A percentile compares a stretch with the other conserved stretches of the same genome.
phyloP scores from a whole-genome alignment of 2,888 invertebrate genomes.

The Hemicrepidius hirtus region DNA sequence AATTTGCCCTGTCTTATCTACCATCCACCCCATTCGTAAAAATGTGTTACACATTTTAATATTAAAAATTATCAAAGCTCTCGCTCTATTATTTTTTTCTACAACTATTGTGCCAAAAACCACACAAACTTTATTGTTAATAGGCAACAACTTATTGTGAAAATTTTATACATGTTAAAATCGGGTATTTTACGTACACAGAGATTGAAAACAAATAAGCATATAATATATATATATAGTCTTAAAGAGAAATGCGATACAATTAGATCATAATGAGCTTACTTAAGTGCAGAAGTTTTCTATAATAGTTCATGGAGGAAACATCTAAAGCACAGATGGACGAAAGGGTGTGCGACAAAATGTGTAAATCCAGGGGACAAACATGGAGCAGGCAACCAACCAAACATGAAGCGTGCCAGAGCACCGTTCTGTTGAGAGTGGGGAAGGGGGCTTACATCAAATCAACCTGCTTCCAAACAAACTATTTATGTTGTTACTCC shows the following conservation, averaged over 20 bases:
- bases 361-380: slow-evolving; percentile 73
- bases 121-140: slow-evolving; percentile 13
- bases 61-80: slow-evolving; percentile 9
- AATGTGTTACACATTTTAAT: slow-evolving; percentile 39
- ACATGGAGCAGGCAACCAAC: slow-evolving; percentile 76
- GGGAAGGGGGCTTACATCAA: slow-evolving; percentile 72
- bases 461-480: slow-evolving; percentile 52
- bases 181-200: slow-evolving; percentile 31
- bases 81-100: background rate
- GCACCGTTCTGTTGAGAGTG: slow-evolving; percentile 65
- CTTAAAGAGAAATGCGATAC: slow-evolving; percentile 45
- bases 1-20: slow-evolving; percentile 66
- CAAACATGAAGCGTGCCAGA: slow-evolving; percentile 71
- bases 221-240: slow-evolving; percentile 14
- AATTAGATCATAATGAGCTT: slow-evolving; percentile 41
- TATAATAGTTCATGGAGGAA: slow-evolving; percentile 57
- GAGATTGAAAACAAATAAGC: slow-evolving; percentile 38
- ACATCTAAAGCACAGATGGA: slow-evolving; percentile 68
- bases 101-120: background rate
- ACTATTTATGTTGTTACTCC: slow-evolving; percentile 48
- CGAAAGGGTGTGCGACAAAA: slow-evolving; percentile 71
- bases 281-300: slow-evolving; percentile 54
- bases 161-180: slow-evolving; percentile 30
- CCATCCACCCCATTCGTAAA: slow-evolving; percentile 44
- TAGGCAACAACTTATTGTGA: slow-evolving; percentile 20